Evolutionary conservation across 2,888 invertebrate species (phyloP).

Genomic region (Drosophila setosimentum): DNA sequence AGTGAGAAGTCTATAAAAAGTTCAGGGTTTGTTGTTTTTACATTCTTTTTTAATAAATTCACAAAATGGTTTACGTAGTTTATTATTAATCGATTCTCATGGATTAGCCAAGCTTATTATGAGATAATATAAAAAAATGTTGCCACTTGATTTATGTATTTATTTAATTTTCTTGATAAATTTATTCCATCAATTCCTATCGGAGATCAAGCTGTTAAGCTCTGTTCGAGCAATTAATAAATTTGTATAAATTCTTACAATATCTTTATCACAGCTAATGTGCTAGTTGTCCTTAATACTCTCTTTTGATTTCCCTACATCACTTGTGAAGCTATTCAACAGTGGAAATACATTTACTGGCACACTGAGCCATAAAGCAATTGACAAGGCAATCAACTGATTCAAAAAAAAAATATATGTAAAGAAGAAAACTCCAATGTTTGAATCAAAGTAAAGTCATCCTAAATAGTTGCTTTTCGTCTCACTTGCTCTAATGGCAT

Average conservation of each 20-base stretch:
- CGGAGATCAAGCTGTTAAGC: background rate
- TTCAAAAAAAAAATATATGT: constrained; percentile 29
- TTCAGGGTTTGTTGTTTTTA: constrained; percentile 18
- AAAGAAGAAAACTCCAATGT: constrained; percentile 34
- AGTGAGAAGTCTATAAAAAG: constrained; percentile 20
- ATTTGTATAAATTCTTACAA: background rate
- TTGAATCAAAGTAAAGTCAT: constrained; percentile 64
- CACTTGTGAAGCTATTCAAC: constrained; percentile 38
- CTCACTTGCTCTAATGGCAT: constrained; percentile 43
- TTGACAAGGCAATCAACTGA: constrained; percentile 78
- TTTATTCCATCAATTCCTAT: background rate
- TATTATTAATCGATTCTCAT: background rate
- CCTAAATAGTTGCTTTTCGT: constrained; percentile 43
- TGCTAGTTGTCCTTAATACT: background rate
- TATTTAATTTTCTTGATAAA: background rate
- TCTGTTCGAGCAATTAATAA: background rate
- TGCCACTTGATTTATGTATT: background rate
- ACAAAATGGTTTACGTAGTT: background rate
- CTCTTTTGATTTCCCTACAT: constrained; percentile 14
- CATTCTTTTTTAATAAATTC: constrained; percentile 2
- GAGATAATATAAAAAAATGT: background rate
- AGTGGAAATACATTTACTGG: constrained; percentile 61
- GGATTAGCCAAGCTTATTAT: background rate
- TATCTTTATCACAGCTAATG: background rate
- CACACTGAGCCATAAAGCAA: constrained; percentile 77